Conservation (phyloP, 1,140 invertebrate species). For the Euwallacea similis region DNA sequence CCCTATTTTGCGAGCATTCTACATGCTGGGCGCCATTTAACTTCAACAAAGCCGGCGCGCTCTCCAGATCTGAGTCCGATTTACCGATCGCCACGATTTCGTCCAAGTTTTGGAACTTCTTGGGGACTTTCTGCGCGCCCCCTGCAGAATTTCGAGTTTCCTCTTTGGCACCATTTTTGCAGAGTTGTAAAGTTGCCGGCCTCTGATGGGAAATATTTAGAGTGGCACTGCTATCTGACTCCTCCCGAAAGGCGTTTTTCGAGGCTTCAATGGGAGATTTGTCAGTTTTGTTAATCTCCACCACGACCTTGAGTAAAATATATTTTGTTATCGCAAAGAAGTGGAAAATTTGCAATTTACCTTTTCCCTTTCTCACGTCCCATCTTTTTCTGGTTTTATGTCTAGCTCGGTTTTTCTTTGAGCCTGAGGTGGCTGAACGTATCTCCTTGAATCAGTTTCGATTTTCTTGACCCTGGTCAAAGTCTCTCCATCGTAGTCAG, state of each 20-base stretch:
- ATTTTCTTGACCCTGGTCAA: constrained; percentile 37
- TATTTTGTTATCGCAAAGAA: neutral
- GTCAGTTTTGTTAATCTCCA: constrained; percentile 48
- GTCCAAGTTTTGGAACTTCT: constrained; percentile 40
- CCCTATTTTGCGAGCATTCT: constrained; percentile 15
- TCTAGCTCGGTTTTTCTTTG: constrained; percentile 29
- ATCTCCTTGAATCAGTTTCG: constrained; percentile 20
- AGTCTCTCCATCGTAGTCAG: constrained; percentile 49
- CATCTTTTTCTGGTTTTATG: constrained; percentile 50
- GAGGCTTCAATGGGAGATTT: constrained; percentile 1
- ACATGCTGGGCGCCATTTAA: constrained; percentile 22
- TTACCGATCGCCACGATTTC: constrained; percentile 45
- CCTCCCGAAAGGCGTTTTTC: neutral
- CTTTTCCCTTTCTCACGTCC: constrained; percentile 52
- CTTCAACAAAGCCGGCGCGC: constrained; percentile 5
- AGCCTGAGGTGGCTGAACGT: constrained; percentile 18
- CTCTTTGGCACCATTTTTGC: constrained; percentile 20
- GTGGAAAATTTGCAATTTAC: constrained; percentile 7
- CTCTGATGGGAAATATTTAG: neutral
- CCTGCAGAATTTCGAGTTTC: neutral
- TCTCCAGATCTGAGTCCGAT: constrained; percentile 25
- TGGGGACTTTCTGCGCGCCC: neutral
- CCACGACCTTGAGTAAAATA: constrained; percentile 40
- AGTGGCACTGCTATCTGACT: neutral
- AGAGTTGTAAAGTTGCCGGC: neutral